phyloP scores from a whole-genome alignment of 2,888 invertebrate genomes.

The Synergus itoensis region DNA sequence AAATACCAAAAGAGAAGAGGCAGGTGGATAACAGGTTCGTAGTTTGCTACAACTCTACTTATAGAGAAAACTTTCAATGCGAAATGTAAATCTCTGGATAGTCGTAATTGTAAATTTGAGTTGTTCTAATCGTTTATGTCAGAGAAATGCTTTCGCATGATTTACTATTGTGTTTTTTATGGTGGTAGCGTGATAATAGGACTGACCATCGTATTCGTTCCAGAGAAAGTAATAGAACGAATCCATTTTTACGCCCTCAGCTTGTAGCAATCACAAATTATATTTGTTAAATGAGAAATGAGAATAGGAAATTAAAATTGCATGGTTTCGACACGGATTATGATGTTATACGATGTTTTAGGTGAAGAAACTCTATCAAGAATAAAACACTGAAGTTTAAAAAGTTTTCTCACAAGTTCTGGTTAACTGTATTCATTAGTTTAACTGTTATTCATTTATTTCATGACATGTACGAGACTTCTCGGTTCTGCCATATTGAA shows the following conservation, averaged over 20 bases:
- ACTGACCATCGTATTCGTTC: background rate
- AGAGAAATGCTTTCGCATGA: background rate
- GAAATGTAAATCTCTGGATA: conserved; percentile 4
- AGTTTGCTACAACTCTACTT: background rate
- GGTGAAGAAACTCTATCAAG: background rate
- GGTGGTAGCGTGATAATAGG: conserved; percentile 1
- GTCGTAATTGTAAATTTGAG: conserved; percentile 9
- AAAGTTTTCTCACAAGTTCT: too few species aligned
- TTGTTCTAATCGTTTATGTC: background rate
- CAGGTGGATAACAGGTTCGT: background rate
- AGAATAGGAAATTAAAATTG: background rate
- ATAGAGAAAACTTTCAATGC: background rate
- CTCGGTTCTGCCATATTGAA: too few species aligned
- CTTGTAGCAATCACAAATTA: background rate
- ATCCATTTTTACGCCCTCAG: conserved; percentile 9
- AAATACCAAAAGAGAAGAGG: background rate
- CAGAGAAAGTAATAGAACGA: conserved; percentile 17
- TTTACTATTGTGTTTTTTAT: background rate
- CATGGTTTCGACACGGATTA: background rate
- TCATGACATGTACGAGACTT: too few species aligned
- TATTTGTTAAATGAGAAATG: background rate
- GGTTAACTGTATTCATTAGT: too few species aligned
- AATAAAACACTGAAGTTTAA: background rate
- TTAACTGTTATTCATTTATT: too few species aligned
- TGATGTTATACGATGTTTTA: background rate